Evolutionary conservation across 1,140 invertebrate species (phyloP), one percentile per base, ranked within the genome.

Genomic region (Theocolax elegans): DNA sequence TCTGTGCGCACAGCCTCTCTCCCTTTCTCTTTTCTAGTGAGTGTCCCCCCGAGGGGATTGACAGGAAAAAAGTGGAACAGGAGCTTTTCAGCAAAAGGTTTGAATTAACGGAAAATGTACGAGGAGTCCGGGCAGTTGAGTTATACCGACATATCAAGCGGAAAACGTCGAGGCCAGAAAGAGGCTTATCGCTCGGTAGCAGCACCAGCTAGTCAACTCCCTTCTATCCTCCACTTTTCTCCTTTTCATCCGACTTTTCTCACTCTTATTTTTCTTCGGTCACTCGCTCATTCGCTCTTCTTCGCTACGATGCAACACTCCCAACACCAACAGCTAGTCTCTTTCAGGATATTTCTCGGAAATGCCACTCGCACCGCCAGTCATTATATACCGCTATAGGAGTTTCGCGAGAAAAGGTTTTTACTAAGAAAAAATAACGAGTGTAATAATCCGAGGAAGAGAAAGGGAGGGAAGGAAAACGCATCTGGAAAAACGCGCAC

Each of bases 11-110:
- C 8, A 8, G 42, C 40, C 19, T n/a, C 21, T 27, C 38, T 2
- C 17, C 17, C n/a, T n/a, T n/a, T n/a, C n/a, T n/a, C n/a, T n/a
- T n/a, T n/a, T n/a, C n/a, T n/a, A n/a, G n/a, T n/a, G n/a, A n/a
- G n/a, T n/a, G 23, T 12, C 23, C 23, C 35, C 19, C 2, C 1
- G 49, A 2, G 17, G 9, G 29, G 35, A 40, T 48, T 19, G 60
- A 63, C 27, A 48, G 27, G 60, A 44, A 63, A 63, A 63, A 63
- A 63, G 44, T 63, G 60, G 60, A 60, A 29, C 58, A 46, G 58
- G 38, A 40, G 21, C 15, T 42, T 60, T 46, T 29, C 3, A 29
- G 40, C n/a, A 44, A 60, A 60, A 60, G 38, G 58, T 40, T 60
- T 60, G 58, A 60, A 60, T 46, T 60, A 60, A 25, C 58, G 58